phyloP scores from a whole-genome alignment of 2,797 vertebrate species.

The Melanotaenia boesemani region DNA sequence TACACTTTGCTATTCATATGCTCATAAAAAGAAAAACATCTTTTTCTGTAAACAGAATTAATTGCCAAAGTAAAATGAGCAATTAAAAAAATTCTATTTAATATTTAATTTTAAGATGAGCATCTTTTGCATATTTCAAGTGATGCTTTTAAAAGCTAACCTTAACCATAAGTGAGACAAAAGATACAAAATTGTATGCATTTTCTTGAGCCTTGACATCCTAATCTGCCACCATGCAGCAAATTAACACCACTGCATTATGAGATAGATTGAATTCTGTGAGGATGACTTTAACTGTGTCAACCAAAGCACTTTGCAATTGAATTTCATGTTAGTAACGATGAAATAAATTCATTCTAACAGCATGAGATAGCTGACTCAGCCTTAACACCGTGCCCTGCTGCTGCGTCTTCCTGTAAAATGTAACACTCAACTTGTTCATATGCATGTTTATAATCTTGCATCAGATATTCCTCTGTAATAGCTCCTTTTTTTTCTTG shows the following conservation, averaged over 20 bases:
- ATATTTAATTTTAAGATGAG: too few species aligned
- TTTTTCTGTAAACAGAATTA: too few species aligned
- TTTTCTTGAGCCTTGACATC: neutral
- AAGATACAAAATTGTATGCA: neutral
- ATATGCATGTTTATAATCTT: constrained; percentile 6
- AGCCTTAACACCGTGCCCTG: neutral
- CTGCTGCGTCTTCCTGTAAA: neutral
- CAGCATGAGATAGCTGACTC: constrained; percentile 22
- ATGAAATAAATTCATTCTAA: constrained; percentile 9
- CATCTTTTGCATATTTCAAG: neutral
- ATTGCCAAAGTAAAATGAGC: too few species aligned
- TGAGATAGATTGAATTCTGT: neutral
- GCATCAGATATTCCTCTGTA: constrained; percentile 16
- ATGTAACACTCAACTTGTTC: constrained; percentile 11
- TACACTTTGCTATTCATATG: too few species aligned
- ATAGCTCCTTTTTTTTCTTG: constrained; percentile 15
- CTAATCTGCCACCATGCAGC: neutral
- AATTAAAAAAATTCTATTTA: too few species aligned
- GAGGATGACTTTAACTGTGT: constrained; percentile 20
- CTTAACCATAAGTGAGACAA: neutral
- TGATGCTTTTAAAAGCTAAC: neutral
- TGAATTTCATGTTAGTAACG: constrained; percentile 12
- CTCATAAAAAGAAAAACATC: too few species aligned
- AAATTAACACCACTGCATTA: neutral
- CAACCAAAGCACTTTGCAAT: constrained; percentile 2